These are phyloP conservation scores for Lanius collurio DNA, from an alignment of 2,113 vertebrate genomes.

Conservation along the genomic window DNA sequence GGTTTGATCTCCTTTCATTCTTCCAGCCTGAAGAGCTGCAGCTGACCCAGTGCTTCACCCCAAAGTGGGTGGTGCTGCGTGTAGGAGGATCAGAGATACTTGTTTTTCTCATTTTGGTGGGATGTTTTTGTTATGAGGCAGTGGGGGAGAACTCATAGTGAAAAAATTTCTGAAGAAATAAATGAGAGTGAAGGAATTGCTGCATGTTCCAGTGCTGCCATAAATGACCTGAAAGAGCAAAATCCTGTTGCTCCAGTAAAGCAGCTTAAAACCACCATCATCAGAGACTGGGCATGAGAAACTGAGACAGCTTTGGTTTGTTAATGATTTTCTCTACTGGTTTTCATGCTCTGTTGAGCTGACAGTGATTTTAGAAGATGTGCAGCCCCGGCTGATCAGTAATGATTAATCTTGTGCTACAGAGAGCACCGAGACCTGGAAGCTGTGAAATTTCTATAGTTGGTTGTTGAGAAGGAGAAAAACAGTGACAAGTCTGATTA, in stretches of 20 bases:
- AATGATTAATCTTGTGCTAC: slow-evolving; percentile 33
- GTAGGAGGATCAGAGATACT: not conserved
- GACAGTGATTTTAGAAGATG: slow-evolving; percentile 29
- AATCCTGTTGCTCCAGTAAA: not conserved
- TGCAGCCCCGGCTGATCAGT: not conserved
- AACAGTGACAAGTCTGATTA: not conserved
- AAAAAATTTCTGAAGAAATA: not conserved
- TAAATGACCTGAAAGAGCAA: not conserved
- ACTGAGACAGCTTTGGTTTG: not conserved
- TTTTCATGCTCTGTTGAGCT: slow-evolving; percentile 44
- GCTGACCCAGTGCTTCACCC: rapidly evolving
- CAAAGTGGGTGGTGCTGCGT: not conserved
- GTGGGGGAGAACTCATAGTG: not conserved
- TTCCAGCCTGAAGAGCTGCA: not conserved
- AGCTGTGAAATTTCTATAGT: not conserved
- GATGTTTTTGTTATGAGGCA: not conserved
- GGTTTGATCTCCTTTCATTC: not conserved
- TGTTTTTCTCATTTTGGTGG: not conserved
- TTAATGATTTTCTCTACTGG: slow-evolving; percentile 46
- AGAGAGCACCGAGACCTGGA: not conserved
- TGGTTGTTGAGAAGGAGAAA: not conserved
- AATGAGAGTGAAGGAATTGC: not conserved
- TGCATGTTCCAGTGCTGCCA: rapidly evolving
- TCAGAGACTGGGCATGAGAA: not conserved
- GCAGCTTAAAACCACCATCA: not conserved